Percentiles rank a stretch among this genome's conserved stretches.
Evolutionary conservation across 53 echinoderm and acorn worm species (phyloP).

Genomic region (Crossaster papposus): DNA sequence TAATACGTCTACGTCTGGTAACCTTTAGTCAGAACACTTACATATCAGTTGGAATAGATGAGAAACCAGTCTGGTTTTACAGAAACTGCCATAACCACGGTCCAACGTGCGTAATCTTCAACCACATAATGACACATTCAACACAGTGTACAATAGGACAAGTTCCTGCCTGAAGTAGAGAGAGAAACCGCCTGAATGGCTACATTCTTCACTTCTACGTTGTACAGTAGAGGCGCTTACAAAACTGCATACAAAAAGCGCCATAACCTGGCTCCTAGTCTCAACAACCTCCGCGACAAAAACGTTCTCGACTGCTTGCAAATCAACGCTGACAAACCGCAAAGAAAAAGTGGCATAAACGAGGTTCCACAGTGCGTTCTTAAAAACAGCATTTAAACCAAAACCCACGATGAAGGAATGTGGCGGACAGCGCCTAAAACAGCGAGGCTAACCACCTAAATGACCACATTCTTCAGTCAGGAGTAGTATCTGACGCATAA

Average conservation of each 20-base stretch:
- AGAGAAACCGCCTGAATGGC: neutral
- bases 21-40: neutral
- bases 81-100: neutral
- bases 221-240: neutral
- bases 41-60: neutral
- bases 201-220: neutral
- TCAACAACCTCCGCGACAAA: neutral
- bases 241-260: neutral
- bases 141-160: neutral
- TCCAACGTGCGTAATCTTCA: neutral
- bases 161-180: neutral
- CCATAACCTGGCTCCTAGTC: neutral
- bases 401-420: too few species aligned
- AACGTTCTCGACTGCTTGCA: neutral
- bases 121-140: neutral
- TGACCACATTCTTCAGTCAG: neutral
- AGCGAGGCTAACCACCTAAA: neutral
- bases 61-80: neutral
- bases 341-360: neutral
- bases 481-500: too few species aligned
- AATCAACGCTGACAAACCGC: neutral
- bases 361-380: neutral
- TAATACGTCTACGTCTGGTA: neutral
- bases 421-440: neutral
- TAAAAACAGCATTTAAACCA: neutral